These are phyloP conservation scores for Triops cancriformis DNA, from an alignment of 1,140 invertebrate species.

Conservation along the genomic window DNA sequence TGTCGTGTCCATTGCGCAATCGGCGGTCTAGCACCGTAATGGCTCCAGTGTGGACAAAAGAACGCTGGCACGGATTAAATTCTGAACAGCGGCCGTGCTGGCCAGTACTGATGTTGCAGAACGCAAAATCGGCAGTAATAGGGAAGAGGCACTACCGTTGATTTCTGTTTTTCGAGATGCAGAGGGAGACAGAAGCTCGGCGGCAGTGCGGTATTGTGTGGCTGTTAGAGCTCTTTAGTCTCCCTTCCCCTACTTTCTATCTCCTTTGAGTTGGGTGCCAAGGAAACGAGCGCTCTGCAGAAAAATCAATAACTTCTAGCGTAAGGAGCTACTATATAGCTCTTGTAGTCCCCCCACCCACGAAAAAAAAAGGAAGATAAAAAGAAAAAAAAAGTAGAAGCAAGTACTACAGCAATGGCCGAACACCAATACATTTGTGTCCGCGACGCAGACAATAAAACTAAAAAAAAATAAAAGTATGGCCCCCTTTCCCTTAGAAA, in stretches of 20 bases:
- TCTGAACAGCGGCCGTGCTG: too few species aligned
- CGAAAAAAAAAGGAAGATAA: background rate
- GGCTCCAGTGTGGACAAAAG: too few species aligned
- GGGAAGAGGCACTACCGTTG: background rate
- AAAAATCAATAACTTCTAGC: conserved; percentile 9
- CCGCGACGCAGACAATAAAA: background rate
- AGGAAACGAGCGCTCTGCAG: background rate
- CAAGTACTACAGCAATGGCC: background rate
- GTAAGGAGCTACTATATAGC: background rate
- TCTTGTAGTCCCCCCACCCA: background rate
- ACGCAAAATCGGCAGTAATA: background rate
- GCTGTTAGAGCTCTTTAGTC: conserved; percentile 9
- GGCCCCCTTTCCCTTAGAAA: background rate
- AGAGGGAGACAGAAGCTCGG: background rate
- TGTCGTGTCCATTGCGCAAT: too few species aligned
- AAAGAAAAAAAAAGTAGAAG: too few species aligned
- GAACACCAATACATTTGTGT: background rate
- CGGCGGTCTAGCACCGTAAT: too few species aligned
- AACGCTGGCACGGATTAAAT: too few species aligned
- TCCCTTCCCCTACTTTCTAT: background rate
- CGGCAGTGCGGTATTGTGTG: background rate
- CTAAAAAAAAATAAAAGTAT: background rate
- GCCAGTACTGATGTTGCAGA: too few species aligned
- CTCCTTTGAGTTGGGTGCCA: conserved; percentile 9
- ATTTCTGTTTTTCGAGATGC: background rate